These are phyloP conservation scores for Chalcosyrphus nemorum DNA, from an alignment of 2,888 invertebrate genomes.

Conservation along the genomic window DNA sequence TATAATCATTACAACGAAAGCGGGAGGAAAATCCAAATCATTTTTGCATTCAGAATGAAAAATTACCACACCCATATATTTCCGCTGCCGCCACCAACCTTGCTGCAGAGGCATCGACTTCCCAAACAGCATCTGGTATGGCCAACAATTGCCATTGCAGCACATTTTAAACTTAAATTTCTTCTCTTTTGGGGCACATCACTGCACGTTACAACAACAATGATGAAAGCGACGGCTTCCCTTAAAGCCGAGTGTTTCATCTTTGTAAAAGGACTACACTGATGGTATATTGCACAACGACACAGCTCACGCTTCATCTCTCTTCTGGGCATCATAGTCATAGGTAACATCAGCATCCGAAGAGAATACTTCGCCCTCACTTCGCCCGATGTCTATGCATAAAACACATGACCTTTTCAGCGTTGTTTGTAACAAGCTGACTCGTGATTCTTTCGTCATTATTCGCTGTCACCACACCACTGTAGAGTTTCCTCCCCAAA, in stretches of 20 bases:
- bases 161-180: constrained; percentile 31
- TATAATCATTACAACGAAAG: constrained; percentile 21
- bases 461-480: constrained; percentile 43
- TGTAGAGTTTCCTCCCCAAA: neutral
- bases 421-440: constrained; percentile 18
- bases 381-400: neutral
- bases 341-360: constrained; percentile 7
- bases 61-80: constrained; percentile 30
- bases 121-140: constrained; percentile 27
- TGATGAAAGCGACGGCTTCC: constrained; percentile 12
- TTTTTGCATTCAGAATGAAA: constrained; percentile 49
- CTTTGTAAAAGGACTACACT: constrained; percentile 5
- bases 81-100: neutral
- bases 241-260: constrained; percentile 27
- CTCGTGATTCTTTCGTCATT: constrained; percentile 55
- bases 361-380: constrained; percentile 26
- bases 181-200: constrained; percentile 16
- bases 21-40: constrained; percentile 17
- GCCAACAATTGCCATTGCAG: constrained; percentile 20
- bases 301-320: constrained; percentile 5
- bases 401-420: constrained; percentile 40
- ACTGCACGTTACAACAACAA: constrained; percentile 2
- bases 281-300: constrained; percentile 30
- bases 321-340: neutral
- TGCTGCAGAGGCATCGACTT: constrained; percentile 1